These are phyloP conservation scores for Lophotis ruficrista DNA, from an alignment of 2,113 vertebrate genomes.

Conservation along the genomic window DNA sequence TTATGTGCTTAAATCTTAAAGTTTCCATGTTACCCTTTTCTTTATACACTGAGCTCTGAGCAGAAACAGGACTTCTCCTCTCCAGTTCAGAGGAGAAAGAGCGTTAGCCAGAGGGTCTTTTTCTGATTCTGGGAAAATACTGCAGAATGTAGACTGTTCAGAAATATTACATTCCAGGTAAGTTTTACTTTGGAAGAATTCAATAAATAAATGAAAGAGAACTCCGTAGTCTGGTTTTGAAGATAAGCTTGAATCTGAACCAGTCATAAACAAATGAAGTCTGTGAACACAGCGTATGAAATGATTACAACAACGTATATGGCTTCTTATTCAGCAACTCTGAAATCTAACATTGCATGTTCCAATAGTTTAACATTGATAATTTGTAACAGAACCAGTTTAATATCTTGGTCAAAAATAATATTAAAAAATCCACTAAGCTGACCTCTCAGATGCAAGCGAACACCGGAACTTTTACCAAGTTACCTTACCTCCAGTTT, in stretches of 20 bases:
- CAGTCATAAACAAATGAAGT: neutral
- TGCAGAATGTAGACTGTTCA: neutral
- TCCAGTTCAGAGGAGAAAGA: neutral
- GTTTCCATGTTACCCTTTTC: neutral
- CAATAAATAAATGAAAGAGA: neutral
- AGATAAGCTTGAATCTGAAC: neutral
- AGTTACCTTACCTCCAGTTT: neutral
- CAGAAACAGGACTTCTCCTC: neutral
- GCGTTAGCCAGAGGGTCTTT: fast-evolving
- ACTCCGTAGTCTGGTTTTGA: neutral
- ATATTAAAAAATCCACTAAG: neutral
- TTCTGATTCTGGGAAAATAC: neutral
- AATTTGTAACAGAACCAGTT: neutral
- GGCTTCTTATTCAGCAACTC: neutral
- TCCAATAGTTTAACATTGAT: neutral
- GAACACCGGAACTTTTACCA: fast-evolving
- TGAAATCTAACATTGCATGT: neutral
- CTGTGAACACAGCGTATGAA: neutral
- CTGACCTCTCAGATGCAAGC: neutral
- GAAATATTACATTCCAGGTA: neutral
- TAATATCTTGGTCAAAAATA: neutral
- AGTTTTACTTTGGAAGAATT: neutral
- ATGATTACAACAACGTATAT: neutral
- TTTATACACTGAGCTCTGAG: neutral
- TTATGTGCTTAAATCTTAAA: neutral